Conservation (phyloP, 2,888 invertebrate genomes). For the Ceriagrion tenellum region DNA sequence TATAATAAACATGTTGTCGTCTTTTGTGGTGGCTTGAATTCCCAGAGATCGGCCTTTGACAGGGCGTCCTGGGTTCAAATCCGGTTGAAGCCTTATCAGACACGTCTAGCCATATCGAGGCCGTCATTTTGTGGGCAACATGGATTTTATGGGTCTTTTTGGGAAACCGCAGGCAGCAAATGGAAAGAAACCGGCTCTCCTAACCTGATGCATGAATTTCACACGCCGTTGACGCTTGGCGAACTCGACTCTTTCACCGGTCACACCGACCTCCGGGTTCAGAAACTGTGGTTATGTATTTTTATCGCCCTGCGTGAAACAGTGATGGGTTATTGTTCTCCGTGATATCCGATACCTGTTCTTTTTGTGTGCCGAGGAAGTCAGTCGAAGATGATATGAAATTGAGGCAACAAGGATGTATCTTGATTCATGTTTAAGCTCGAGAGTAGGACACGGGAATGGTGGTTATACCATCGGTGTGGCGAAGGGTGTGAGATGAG, state of each 20-base stretch:
- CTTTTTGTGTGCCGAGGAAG: background rate
- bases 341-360: background rate
- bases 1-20: no score
- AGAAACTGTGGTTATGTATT: background rate
- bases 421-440: background rate
- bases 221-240: background rate
- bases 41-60: no score
- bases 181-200: background rate
- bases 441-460: conserved; percentile 24
- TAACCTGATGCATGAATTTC: background rate
- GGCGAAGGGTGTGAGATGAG: background rate
- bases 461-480: conserved; percentile 30
- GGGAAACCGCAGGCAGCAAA: background rate
- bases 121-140: background rate
- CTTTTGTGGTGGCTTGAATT: no score
- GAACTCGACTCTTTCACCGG: background rate
- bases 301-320: background rate
- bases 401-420: conserved; percentile 53
- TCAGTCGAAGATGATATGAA: conserved; percentile 41
- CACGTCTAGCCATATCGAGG: background rate
- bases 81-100: background rate
- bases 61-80: background rate
- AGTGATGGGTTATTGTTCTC: background rate
- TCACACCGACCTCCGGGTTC: background rate
- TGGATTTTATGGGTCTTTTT: background rate